Evolutionary conservation across 1,140 invertebrate genomes (phyloP), one percentile per base, ranked within the genome.

Genomic region (Polypedilum pembai): DNA sequence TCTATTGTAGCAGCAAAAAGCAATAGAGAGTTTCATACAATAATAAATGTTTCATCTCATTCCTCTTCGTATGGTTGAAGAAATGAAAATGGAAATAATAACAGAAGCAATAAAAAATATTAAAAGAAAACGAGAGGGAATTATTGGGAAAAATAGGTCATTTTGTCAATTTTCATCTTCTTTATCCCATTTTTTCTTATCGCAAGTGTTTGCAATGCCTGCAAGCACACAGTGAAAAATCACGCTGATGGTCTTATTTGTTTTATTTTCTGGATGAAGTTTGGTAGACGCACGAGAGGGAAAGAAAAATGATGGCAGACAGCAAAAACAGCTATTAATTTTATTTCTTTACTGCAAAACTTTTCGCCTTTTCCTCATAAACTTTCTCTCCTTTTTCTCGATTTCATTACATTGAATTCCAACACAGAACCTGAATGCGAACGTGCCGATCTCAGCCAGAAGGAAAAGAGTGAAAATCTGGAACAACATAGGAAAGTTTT

Each of bases 271-370:
- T 15, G 45, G 12, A n/a, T 56, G 12, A n/a, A 56, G 45, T 56
- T n/a, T 33, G 24, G 24, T 33, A 12, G 12, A 56, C n/a, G 45
- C 45, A 12, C n/a, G 45, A n/a, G 1, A 56, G 12, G 45, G 12
- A 15, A 33, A 33, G 24, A 33, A 33, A 33, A 33, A 33, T 69
- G 65, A 21, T 7, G 18, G 17, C 4, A 69, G 65, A 69, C 65
- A 69, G 65, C 45, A 56, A 12, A 69, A 69, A 18, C 65, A 20
- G 17, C 20, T 21, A 69, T 69, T 69, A 69, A 69, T 69, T 69
- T 20, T 69, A 69, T 69, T 69, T 18, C 65, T 7, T 69, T 4
- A 15, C 12, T 69, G 65, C 65, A 20, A 69, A 69, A 69, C 17
- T 15, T 56, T 56, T 15, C 41, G 12, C n/a, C 12, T 15, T 56